phyloP scores from a whole-genome alignment of 2,888 invertebrate genomes.

The Ceramica pisi region DNA sequence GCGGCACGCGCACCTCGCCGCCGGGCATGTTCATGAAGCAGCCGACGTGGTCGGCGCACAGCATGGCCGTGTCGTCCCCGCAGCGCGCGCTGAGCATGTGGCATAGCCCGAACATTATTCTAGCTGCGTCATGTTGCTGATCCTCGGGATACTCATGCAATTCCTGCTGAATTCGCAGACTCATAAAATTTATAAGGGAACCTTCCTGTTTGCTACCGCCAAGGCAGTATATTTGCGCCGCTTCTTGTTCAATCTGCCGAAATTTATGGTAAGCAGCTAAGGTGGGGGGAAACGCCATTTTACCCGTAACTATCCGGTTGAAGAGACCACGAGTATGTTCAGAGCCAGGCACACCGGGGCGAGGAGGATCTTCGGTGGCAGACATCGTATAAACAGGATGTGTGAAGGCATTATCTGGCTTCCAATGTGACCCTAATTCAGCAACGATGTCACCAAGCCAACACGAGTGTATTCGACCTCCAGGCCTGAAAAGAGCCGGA shows the following conservation, averaged over 20 bases:
- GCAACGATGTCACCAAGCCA: conserved; percentile 94
- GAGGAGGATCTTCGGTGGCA: conserved; percentile 91
- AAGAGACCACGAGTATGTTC: conserved; percentile 91
- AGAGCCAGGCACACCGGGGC: conserved; percentile 87
- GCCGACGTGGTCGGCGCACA: conserved; percentile 82
- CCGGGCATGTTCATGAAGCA: conserved; percentile 91
- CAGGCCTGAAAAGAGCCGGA: conserved; percentile 90
- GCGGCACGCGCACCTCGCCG: conserved; percentile 91
- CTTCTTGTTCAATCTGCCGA: conserved; percentile 92
- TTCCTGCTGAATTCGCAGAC: conserved; percentile 92
- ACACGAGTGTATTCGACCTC: conserved; percentile 94
- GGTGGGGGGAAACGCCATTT: conserved; percentile 91
- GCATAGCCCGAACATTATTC: conserved; percentile 92
- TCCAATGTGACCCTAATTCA: conserved; percentile 94
- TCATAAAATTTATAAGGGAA: conserved; percentile 92
- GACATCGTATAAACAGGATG: conserved; percentile 92
- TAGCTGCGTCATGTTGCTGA: conserved; percentile 92
- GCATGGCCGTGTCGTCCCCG: conserved; percentile 91
- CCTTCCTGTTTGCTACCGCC: conserved; percentile 92
- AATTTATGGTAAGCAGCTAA: conserved; percentile 92
- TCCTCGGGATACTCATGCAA: conserved; percentile 92
- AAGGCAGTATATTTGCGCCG: conserved; percentile 91
- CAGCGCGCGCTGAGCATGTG: conserved; percentile 92
- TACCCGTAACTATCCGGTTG: conserved; percentile 92
- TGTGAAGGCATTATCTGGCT: conserved; percentile 86